Evolutionary conservation across 1,140 invertebrate species (phyloP).

Genomic region (Meloidogyne floridensis): DNA sequence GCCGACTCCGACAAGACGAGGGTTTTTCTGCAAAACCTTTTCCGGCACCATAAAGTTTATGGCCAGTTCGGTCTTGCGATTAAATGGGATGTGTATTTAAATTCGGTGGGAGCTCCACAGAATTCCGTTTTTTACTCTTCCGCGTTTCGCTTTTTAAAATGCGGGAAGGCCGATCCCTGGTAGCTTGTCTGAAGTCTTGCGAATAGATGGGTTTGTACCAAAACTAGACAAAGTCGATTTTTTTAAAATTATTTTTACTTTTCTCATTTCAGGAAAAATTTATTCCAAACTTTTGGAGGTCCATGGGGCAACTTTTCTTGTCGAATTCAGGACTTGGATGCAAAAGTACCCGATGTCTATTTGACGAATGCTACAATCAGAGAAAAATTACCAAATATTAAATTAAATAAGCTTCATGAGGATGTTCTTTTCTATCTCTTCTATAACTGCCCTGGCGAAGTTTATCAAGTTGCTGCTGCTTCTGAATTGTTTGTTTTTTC

Average conservation of each 20-base stretch:
- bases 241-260: neutral
- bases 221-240: constrained; percentile 34
- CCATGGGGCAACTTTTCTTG: constrained; percentile 96
- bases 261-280: constrained; percentile 70
- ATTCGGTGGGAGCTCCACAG: too few species aligned
- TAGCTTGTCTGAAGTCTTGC: too few species aligned
- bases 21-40: too few species aligned
- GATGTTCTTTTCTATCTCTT: constrained; percentile 98
- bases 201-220: constrained; percentile 28
- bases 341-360: constrained; percentile 96
- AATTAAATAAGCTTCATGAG: constrained; percentile 94
- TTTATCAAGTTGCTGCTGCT: constrained; percentile 91
- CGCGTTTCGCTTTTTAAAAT: too few species aligned
- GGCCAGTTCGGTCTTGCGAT: too few species aligned
- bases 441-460: constrained; percentile 96
- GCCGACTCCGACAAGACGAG: too few species aligned
- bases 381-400: constrained; percentile 83
- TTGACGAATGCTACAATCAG: constrained; percentile 79
- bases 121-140: too few species aligned
- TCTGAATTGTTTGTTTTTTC: constrained; percentile 82
- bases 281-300: constrained; percentile 94
- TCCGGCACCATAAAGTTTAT: too few species aligned
- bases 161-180: too few species aligned
- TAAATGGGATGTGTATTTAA: too few species aligned
- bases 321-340: constrained; percentile 91